Percentiles rank a stretch among this genome's conserved stretches.
These are phyloP conservation scores for Priapulus caudatus DNA, from an alignment of 2,888 invertebrate genomes.

Conservation along the genomic window DNA sequence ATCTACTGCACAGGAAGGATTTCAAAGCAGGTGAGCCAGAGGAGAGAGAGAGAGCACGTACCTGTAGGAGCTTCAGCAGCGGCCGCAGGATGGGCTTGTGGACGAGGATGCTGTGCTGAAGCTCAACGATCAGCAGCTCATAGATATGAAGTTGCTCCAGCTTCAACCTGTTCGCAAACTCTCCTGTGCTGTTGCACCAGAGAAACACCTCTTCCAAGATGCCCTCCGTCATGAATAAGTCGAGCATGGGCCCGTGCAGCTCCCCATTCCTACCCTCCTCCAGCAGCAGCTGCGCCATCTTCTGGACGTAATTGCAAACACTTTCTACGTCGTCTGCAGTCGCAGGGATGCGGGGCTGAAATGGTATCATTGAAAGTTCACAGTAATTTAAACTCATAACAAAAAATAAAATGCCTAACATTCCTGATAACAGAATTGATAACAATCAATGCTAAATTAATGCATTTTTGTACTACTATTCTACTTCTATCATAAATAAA, in stretches of 20 bases:
- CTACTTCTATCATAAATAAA: too few species aligned
- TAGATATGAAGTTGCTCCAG: slow-evolving; percentile 77
- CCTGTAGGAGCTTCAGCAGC: slow-evolving; percentile 65
- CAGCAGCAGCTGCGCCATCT: slow-evolving; percentile 69
- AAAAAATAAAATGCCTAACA: too few species aligned
- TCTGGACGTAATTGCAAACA: slow-evolving; percentile 81
- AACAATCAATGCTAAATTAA: too few species aligned
- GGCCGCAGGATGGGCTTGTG: slow-evolving; percentile 82
- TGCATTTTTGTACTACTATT: too few species aligned
- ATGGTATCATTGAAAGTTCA: slow-evolving; percentile 24
- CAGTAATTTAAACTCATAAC: too few species aligned
- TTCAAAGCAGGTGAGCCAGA: too few species aligned
- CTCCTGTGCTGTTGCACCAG: slow-evolving; percentile 71
- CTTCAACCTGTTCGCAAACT: slow-evolving; percentile 68
- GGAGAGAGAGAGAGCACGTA: too few species aligned
- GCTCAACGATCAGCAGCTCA: slow-evolving; percentile 67
- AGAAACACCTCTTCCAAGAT: slow-evolving; percentile 69
- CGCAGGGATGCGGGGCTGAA: slow-evolving; percentile 30
- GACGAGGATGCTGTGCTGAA: slow-evolving; percentile 64
- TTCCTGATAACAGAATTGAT: background rate
- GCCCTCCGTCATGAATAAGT: slow-evolving; percentile 70
- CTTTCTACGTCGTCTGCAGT: slow-evolving; percentile 65
- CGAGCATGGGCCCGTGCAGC: slow-evolving; percentile 50
- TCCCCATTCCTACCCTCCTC: slow-evolving; percentile 50
- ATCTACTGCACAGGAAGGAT: too few species aligned